Conservation (phyloP, 2,113 vertebrate genomes). For the Nerophis lumbriciformis region DNA sequence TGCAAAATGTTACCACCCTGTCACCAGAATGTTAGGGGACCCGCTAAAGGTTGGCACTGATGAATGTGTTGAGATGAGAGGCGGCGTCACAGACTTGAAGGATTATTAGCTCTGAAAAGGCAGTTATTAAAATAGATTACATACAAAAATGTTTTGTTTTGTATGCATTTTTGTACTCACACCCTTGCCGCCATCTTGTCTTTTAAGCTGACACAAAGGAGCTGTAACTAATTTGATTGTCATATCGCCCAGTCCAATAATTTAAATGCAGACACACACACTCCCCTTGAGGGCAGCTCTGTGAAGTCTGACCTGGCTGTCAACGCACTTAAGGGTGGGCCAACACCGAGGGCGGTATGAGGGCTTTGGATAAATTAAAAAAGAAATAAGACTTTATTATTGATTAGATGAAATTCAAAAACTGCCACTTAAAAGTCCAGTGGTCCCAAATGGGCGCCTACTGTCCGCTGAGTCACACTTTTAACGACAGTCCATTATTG, state of each 20-base stretch:
- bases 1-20: constrained; percentile 32
- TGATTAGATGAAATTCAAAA: too few relatives aligned
- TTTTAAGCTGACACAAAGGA: constrained; percentile 39
- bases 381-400: background rate
- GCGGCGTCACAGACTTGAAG: constrained; percentile 6
- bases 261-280: constrained; percentile 42
- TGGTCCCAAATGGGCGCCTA: constrained; percentile 31
- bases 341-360: background rate
- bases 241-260: constrained; percentile 56
- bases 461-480: background rate
- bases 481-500: constrained; percentile 39
- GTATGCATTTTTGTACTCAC: too few relatives aligned
- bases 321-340: constrained; percentile 48
- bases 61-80: constrained; percentile 39
- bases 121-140: too few relatives aligned
- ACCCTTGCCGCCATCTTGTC: constrained; percentile 11
- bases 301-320: constrained; percentile 52
- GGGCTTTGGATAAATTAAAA: background rate
- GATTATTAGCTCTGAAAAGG: too few relatives aligned
- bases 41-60: constrained; percentile 49
- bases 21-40: constrained; percentile 33
- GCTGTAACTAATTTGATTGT: constrained; percentile 62
- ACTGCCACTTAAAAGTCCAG: constrained; percentile 19
- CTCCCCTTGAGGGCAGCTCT: constrained; percentile 2
- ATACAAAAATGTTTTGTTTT: too few relatives aligned